Evolutionary conservation across 2,888 invertebrate species (phyloP).

Genomic region (Acanthosoma haemorrhoidale): DNA sequence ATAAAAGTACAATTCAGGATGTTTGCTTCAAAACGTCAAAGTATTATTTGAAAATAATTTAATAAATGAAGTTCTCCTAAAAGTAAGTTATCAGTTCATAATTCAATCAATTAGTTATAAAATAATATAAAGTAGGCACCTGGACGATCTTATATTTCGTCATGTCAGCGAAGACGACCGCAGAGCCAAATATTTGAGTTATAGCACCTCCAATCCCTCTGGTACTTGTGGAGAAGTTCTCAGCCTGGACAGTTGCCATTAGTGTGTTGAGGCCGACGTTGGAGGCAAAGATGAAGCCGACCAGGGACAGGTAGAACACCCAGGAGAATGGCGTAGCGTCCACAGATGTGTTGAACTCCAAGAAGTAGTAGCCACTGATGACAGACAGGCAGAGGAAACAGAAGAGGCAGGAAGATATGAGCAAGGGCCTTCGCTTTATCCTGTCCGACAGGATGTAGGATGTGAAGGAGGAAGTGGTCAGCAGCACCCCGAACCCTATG

Average conservation of each 20-base stretch:
- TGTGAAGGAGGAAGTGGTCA: constrained; percentile 31
- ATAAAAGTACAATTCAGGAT: too few relatives aligned
- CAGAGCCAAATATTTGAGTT: too few relatives aligned
- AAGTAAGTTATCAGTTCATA: too few relatives aligned
- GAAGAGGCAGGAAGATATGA: constrained; percentile 34
- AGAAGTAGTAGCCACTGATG: constrained; percentile 34
- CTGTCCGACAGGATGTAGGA: constrained; percentile 36
- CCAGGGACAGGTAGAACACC: constrained; percentile 33
- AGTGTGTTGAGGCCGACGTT: constrained; percentile 38
- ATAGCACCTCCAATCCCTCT: constrained; percentile 38
- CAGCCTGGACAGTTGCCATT: constrained; percentile 39
- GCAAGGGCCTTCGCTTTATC: constrained; percentile 36
- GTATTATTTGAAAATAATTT: too few relatives aligned
- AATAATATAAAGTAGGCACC: too few relatives aligned
- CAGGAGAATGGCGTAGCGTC: constrained; percentile 29
- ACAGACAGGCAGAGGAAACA: constrained; percentile 32
- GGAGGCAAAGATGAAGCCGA: constrained; percentile 32
- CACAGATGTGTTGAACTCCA: constrained; percentile 23
- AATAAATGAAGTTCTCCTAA: too few relatives aligned
- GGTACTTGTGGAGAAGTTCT: constrained; percentile 40
- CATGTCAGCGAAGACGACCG: too few relatives aligned
- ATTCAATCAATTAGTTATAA: too few relatives aligned
- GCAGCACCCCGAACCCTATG: constrained; percentile 35
- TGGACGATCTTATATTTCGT: too few relatives aligned
- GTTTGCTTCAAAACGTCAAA: too few relatives aligned